Evolutionary conservation across 1,140 invertebrate genomes (phyloP).

Genomic region (Pseudomyrmex sp.): DNA sequence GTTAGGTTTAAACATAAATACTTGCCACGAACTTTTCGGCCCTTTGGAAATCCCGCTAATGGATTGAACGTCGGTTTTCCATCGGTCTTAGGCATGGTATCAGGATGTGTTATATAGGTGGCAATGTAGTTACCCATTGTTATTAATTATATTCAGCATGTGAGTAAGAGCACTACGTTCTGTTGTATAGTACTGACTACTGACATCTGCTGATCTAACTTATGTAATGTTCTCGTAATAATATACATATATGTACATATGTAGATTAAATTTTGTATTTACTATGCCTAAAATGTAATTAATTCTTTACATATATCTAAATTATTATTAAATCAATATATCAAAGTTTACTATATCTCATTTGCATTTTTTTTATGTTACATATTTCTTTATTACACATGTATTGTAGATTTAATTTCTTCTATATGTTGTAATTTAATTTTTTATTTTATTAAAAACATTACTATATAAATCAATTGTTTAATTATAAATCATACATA

Average conservation of each 20-base stretch:
- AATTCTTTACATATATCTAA: background rate
- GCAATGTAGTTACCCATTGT: slow-evolving; percentile 67
- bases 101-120: slow-evolving; percentile 50
- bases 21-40: slow-evolving; percentile 91
- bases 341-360: no score
- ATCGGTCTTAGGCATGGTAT: slow-evolving; percentile 71
- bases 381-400: no score
- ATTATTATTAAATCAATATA: background rate
- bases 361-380: no score
- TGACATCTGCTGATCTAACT: slow-evolving; percentile 66
- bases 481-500: no score
- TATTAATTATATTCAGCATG: background rate
- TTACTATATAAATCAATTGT: no score
- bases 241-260: no score
- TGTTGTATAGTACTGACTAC: background rate
- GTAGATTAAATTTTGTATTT: no score
- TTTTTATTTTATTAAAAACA: no score
- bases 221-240: slow-evolving; percentile 44
- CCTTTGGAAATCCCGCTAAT: slow-evolving; percentile 90
- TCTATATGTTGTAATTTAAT: no score
- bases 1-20: slow-evolving; percentile 67
- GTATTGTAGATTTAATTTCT: no score
- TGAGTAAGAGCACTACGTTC: background rate
- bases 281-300: no score
- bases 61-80: slow-evolving; percentile 92